phyloP scores from a whole-genome alignment of 2,888 invertebrate species.

The Protophormia terraenovae region DNA sequence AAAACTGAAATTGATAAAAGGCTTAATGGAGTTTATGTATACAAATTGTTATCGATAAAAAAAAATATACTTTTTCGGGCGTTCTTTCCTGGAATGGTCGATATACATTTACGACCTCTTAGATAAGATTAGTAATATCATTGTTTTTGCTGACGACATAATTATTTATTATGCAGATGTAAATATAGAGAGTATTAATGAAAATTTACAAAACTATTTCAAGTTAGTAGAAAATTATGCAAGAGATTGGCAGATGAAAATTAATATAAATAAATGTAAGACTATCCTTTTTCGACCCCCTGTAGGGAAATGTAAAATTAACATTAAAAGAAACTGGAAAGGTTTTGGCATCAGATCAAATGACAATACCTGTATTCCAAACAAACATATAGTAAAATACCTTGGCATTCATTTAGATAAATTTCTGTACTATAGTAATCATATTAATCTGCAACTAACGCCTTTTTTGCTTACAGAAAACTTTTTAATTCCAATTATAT shows the following conservation, averaged over 20 bases:
- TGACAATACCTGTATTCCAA: background rate
- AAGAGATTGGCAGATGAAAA: conserved; percentile 23
- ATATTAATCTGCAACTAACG: too few species aligned
- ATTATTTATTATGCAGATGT: conserved; percentile 13
- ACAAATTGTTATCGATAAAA: too few species aligned
- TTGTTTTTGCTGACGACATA: too few species aligned
- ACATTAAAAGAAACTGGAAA: conserved; percentile 35
- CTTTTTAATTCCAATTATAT: background rate
- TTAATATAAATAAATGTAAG: conserved; percentile 26
- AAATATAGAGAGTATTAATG: conserved; percentile 25
- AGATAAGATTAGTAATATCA: too few species aligned
- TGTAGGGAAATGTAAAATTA: conserved; percentile 34
- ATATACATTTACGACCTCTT: too few species aligned
- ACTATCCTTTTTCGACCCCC: conserved; percentile 36
- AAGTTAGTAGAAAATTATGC: conserved; percentile 18
- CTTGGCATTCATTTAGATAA: conserved; percentile 7
- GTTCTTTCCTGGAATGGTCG: too few species aligned
- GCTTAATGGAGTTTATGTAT: too few species aligned
- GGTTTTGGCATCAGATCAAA: background rate
- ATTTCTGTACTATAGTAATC: background rate
- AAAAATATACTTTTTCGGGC: too few species aligned
- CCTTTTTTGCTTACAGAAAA: background rate
- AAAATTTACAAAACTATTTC: conserved; percentile 1
- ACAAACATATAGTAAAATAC: background rate
- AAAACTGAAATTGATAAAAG: too few species aligned